A percentile compares a stretch with the other conserved stretches of the same genome.
phyloP scores from a whole-genome alignment of 2,797 vertebrate genomes.

The Dromococcyx pavoninus region DNA sequence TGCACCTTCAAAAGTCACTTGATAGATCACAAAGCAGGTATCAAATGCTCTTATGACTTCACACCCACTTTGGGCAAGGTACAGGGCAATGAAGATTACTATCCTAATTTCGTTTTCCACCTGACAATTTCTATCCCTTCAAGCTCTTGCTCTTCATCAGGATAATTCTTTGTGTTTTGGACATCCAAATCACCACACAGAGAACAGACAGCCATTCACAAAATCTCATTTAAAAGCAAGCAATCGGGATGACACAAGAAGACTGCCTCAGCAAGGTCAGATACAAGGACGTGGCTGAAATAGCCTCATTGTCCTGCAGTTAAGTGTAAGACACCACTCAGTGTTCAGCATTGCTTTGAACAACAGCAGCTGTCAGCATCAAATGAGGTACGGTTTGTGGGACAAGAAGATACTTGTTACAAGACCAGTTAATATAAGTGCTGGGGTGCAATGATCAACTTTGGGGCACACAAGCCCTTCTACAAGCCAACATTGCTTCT shows the following conservation, averaged over 20 bases:
- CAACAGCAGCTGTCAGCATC: background rate
- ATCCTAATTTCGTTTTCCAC: background rate
- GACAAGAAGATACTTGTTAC: background rate
- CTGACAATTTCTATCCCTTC: background rate
- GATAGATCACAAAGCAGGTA: background rate
- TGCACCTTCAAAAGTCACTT: background rate
- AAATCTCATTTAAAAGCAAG: background rate
- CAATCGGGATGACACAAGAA: background rate
- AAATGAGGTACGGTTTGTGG: background rate
- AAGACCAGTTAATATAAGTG: background rate
- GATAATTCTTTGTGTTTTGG: background rate
- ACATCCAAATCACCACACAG: background rate
- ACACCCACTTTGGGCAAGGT: background rate
- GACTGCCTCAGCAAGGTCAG: constrained; percentile 24
- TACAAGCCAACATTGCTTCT: background rate
- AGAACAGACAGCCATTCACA: background rate
- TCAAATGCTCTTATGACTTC: background rate
- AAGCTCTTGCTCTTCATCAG: background rate
- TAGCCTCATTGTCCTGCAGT: background rate
- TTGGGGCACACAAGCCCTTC: background rate
- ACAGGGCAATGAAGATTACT: background rate
- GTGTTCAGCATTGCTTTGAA: background rate
- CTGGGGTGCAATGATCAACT: background rate
- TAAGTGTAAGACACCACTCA: background rate
- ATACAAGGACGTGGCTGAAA: background rate